phyloP scores from a whole-genome alignment of 2,888 invertebrate species.

The Dryobota labecula region DNA sequence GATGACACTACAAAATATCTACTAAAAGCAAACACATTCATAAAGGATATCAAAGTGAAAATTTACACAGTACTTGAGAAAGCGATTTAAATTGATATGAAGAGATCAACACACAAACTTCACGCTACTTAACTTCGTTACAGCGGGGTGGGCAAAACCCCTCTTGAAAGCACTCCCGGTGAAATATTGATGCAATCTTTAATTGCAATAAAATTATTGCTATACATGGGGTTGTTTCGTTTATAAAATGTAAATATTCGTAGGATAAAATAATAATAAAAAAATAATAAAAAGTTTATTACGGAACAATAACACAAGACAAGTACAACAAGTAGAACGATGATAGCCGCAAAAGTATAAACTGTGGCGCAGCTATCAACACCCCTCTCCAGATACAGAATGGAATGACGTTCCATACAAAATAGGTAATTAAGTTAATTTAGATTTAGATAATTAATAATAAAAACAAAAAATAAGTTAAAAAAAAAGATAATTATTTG shows the following conservation, averaged over 20 bases:
- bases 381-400: too few relatives aligned
- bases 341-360: too few relatives aligned
- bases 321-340: too few relatives aligned
- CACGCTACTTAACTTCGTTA: constrained; percentile 59
- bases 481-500: too few relatives aligned
- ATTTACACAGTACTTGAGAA: constrained; percentile 53
- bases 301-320: too few relatives aligned
- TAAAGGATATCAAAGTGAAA: constrained; percentile 46
- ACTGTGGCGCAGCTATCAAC: too few relatives aligned
- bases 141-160: constrained; percentile 49
- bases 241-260: neutral
- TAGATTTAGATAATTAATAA: too few relatives aligned
- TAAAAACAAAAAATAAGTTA: too few relatives aligned
- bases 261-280: too few relatives aligned
- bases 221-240: neutral
- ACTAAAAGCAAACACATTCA: constrained; percentile 9
- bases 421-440: too few relatives aligned
- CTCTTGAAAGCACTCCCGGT: constrained; percentile 36
- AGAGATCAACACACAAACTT: constrained; percentile 66
- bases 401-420: too few relatives aligned
- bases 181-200: constrained; percentile 50
- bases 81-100: constrained; percentile 63
- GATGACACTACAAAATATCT: constrained; percentile 1
- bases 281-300: too few relatives aligned
- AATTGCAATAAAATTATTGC: constrained; percentile 39